Evolutionary conservation across 2,113 vertebrate genomes (phyloP), one percentile per base, ranked within the genome.

Genomic region (Platichthys flesus): DNA sequence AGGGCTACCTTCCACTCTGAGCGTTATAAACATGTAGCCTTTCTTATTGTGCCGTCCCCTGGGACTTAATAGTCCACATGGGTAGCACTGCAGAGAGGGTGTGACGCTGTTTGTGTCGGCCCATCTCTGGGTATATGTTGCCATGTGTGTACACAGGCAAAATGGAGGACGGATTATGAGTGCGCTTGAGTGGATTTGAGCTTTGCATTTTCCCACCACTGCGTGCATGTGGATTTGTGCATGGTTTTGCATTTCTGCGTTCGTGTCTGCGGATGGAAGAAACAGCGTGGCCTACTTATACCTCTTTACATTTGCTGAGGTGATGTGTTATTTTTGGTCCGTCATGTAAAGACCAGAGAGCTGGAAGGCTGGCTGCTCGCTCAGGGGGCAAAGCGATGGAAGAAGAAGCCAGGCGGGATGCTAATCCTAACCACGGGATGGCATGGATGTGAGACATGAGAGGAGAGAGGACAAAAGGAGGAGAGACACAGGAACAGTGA

Each of bases 301-400:
- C 54, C 16, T 77, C 20, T 40, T 58, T 18, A 18, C 18, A 13
- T 80, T 76, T 71, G 59, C n/a, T 8, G 65, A 74, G 65, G 66
- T 78, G 82, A 84, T 82, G 71, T 79, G 75, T 81, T 81, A 79
- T 81, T 83, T 78, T 57, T 18, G 26, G 64, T 67, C 18, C 14
- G 16, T 64, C 20, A 26, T 74, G 74, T 45, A 31, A 5, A 31
- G 60, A 76, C 26, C 54, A 59, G 40, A 69, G 71, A 74, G 51
- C 28, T 62, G 31, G 16, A 42, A 62, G 74, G 54, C 51, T 54
- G 54, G 35, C 66, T 69, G 64, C 49, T 52, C 47, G 16, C 63
- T 69, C 37, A 40, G 49, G 63, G 74, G 59, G 28, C 21, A 61
- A 40, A 76, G 23, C 67, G 55, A 78, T 40, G 28, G 62, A 67